Evolutionary conservation across 2,113 vertebrate species (phyloP).

Genomic region (Chaetura pelagica): DNA sequence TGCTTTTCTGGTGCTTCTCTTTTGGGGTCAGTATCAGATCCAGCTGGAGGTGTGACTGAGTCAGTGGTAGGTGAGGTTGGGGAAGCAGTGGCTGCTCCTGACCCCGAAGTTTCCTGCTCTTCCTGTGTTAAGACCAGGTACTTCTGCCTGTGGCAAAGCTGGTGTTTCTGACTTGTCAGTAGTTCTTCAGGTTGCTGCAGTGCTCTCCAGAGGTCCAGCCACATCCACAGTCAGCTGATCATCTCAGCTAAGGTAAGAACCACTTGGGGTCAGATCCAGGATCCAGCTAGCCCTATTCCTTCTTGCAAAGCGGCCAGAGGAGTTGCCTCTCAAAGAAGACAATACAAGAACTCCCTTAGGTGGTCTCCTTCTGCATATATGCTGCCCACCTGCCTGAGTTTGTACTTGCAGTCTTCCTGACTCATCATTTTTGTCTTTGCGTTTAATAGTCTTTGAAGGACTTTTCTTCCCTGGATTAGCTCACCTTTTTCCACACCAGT

Average conservation of each 20-base stretch:
- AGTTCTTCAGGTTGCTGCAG: neutral
- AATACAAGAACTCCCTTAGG: neutral
- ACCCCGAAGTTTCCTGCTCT: neutral
- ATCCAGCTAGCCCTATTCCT: neutral
- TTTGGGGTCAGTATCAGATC: neutral
- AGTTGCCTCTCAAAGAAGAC: neutral
- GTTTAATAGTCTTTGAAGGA: neutral
- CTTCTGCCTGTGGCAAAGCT: neutral
- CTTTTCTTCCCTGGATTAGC: neutral
- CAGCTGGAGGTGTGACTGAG: accelerated
- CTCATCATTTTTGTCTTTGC: neutral
- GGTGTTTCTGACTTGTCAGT: neutral
- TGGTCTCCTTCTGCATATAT: neutral
- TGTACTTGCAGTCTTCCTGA: neutral
- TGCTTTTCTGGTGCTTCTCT: neutral
- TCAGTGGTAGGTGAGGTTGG: neutral
- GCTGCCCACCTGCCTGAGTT: neutral
- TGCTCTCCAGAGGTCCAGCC: neutral
- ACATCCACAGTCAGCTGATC: neutral
- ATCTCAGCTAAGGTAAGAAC: neutral
- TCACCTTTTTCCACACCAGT: neutral
- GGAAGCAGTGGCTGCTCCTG: neutral
- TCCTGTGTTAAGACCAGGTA: neutral
- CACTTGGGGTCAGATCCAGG: neutral
- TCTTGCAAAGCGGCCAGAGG: neutral